phyloP scores from a whole-genome alignment of 2,888 invertebrate species.

The Halocaridina rubra region DNA sequence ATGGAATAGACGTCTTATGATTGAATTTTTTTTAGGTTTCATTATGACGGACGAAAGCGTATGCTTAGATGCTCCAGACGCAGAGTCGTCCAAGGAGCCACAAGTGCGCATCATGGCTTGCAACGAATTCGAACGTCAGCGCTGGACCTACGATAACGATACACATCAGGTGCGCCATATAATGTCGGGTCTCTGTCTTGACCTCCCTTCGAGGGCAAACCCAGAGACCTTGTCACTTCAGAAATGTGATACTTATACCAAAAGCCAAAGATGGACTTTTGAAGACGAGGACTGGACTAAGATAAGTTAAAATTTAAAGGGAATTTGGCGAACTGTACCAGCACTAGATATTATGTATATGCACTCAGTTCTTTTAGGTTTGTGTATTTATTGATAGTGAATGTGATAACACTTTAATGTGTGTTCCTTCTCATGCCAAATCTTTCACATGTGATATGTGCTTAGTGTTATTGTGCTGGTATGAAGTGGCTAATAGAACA shows the following conservation, averaged over 20 bases:
- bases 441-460: neutral
- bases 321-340: neutral
- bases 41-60: conserved; percentile 90
- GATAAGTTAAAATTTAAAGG: neutral
- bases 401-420: too few relatives aligned
- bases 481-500: too few relatives aligned
- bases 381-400: too few relatives aligned
- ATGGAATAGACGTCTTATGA: too few relatives aligned
- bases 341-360: too few relatives aligned
- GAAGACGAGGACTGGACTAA: conserved; percentile 51
- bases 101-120: conserved; percentile 80
- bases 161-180: conserved; percentile 66
- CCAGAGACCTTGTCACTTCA: conserved; percentile 69
- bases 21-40: conserved; percentile 69
- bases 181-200: conserved; percentile 73
- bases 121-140: conserved; percentile 76
- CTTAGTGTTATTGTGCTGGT: too few relatives aligned
- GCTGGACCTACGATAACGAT: conserved; percentile 75
- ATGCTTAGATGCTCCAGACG: conserved; percentile 81
- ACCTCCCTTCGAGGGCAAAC: conserved; percentile 70
- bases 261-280: conserved; percentile 54
- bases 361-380: too few relatives aligned
- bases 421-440: neutral
- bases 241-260: conserved; percentile 34
- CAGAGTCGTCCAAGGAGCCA: conserved; percentile 69